phyloP scores from a whole-genome alignment of 2,888 invertebrate genomes.

The Marronus borbonicus region DNA sequence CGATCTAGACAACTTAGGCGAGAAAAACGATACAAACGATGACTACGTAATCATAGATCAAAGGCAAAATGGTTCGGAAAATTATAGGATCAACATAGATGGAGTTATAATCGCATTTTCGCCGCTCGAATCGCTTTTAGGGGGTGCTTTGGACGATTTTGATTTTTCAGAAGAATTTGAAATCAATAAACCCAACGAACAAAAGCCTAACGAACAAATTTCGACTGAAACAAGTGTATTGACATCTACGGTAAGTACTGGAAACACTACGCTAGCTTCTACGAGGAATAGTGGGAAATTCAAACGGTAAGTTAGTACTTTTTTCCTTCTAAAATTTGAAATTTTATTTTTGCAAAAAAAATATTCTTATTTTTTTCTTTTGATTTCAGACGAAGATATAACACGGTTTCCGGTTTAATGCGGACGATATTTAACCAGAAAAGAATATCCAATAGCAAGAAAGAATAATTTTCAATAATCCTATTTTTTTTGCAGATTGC shows the following conservation, averaged over 20 bases:
- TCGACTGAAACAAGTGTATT: constrained; percentile 7
- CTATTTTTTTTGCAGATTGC: constrained; percentile 13
- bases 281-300: constrained; percentile 27
- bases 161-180: constrained; percentile 56
- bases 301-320: constrained; percentile 12
- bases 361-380: not conserved
- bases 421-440: constrained; percentile 29
- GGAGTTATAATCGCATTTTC: constrained; percentile 80
- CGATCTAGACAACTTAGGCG: not conserved
- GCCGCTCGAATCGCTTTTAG: constrained; percentile 76
- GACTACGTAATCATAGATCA: constrained; percentile 76
- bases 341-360: not conserved
- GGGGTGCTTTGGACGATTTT: constrained; percentile 71
- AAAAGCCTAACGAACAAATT: constrained; percentile 20
- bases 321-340: no score
- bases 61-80: constrained; percentile 84
- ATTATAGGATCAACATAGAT: constrained; percentile 80
- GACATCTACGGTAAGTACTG: not conserved
- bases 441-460: not conserved
- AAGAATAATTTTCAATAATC: constrained; percentile 4
- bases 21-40: constrained; percentile 57
- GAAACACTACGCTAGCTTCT: not conserved
- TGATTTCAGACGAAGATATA: constrained; percentile 32
- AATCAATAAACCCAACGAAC: constrained; percentile 7
- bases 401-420: constrained; percentile 24